These are phyloP conservation scores for Crypturellus tataupa DNA, from an alignment of 2,797 vertebrate genomes.

Conservation along the genomic window DNA sequence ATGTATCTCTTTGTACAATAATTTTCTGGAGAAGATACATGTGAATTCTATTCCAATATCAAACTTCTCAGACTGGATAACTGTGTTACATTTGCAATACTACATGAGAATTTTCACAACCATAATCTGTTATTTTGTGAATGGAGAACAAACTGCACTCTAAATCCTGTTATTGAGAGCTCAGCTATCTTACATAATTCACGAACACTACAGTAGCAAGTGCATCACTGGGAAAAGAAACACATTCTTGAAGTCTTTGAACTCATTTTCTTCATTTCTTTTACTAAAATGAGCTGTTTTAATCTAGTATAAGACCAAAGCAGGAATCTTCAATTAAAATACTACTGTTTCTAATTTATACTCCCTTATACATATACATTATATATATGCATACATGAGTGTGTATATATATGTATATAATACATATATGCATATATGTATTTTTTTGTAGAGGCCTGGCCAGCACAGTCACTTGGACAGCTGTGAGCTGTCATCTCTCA, in stretches of 20 bases:
- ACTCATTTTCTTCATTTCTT: not conserved
- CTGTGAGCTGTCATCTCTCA: not conserved
- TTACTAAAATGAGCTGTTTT: not conserved
- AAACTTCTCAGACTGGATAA: not conserved
- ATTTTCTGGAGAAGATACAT: not conserved
- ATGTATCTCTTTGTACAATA: not conserved
- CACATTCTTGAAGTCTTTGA: not conserved
- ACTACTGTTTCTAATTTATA: not conserved
- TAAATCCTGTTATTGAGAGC: not conserved
- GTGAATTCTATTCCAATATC: not conserved
- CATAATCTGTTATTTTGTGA: not conserved
- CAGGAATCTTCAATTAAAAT: not conserved
- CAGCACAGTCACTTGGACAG: not conserved
- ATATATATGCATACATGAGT: too few species aligned
- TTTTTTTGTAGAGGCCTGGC: not conserved
- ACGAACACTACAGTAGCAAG: not conserved
- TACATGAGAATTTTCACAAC: not conserved
- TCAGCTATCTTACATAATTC: not conserved
- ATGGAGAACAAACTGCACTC: not conserved
- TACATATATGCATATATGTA: too few species aligned
- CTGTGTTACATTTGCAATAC: slow-evolving; percentile 38
- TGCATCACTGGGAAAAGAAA: not conserved
- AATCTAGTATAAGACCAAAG: not conserved
- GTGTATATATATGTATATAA: too few species aligned
- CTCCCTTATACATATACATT: not conserved